Percentiles rank a stretch among this genome's conserved stretches.
Conservation (phyloP, 2,797 vertebrate genomes). For the Halcyon smyrnensis region DNA sequence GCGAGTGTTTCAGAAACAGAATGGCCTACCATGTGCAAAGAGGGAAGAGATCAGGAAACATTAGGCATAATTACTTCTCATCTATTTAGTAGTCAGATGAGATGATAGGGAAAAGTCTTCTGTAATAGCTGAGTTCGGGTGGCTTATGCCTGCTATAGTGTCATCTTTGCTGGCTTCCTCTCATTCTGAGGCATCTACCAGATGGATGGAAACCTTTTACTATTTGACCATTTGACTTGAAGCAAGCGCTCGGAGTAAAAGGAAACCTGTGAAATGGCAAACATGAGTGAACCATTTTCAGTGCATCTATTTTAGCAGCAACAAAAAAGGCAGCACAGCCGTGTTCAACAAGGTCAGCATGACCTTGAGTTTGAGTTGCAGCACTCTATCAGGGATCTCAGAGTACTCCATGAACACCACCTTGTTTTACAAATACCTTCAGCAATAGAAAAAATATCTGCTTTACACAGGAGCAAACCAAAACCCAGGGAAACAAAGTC, state of each 20-base stretch:
- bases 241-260: neutral
- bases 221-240: conserved; percentile 53
- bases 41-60: conserved; percentile 59
- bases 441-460: neutral
- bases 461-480: neutral
- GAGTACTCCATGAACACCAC: neutral
- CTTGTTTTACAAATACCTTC: neutral
- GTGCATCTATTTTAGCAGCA: conserved; percentile 4
- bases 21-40: conserved; percentile 47
- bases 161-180: neutral
- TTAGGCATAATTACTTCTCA: conserved; percentile 56
- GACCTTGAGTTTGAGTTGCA: neutral
- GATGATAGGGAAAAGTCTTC: conserved; percentile 44
- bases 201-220: conserved; percentile 22
- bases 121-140: neutral
- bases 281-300: conserved; percentile 1
- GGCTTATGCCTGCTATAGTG: neutral
- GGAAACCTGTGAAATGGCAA: neutral
- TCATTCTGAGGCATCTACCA: neutral
- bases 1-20: conserved; percentile 15
- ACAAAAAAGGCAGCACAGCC: neutral
- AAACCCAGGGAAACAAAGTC: neutral
- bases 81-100: conserved; percentile 53
- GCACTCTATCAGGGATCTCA: neutral
- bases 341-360: neutral